Base-by-base conservation (phyloP, 2,113 vertebrate genomes). In the Opisthocomus hoazin region DNA sequence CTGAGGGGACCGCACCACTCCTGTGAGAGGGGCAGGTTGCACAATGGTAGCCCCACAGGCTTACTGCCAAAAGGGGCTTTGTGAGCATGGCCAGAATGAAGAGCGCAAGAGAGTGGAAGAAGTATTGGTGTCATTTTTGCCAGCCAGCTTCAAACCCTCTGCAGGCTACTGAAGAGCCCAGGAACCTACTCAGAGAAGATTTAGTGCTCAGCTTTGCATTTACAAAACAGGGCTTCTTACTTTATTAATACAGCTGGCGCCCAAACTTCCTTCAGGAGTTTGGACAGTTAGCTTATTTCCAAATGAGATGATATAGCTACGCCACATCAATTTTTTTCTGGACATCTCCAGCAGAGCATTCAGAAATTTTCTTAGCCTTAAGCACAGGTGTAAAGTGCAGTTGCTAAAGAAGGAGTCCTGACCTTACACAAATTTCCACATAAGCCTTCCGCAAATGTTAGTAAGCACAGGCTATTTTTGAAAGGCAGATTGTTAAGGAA, bases 371-470 rank as follows among this genome's bases (percentile, higher is more conserved):
- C 46, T 90, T 80, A 66, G 45, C 58, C 46, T 63, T 86, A 86
- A 95, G 79, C 46, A 70, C 37, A 63, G 69, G 57, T 69, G 46
- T 80, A 54, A 93, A 91, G 41, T 68, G 66, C 73, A 87, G 60
- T 53, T 88, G 68, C 58, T 86, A 76, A 93, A 93, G 63, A 68
- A 81, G 29, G 76, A 90, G n/a, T 54, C 37, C 19, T 78, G 85
- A 78, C 30, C 53, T 82, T 63, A 74, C 41, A 54, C 34, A 2
- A 84, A 80, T 86, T 93, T 82, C 86, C 36, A 86, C n/a, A 66
- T 54, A 56, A 93, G 68, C 60, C 68, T 75, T 89, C 61, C 93
- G 84, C 50, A 91, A 93, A 94, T 53, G 60, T 90, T 84, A 94
- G 60, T 53, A 80, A 86, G 66, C 34, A 86, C n/a, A 46, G 19